phyloP scores from a whole-genome alignment of 2,888 invertebrate genomes.

The Hylaea fasciaria region DNA sequence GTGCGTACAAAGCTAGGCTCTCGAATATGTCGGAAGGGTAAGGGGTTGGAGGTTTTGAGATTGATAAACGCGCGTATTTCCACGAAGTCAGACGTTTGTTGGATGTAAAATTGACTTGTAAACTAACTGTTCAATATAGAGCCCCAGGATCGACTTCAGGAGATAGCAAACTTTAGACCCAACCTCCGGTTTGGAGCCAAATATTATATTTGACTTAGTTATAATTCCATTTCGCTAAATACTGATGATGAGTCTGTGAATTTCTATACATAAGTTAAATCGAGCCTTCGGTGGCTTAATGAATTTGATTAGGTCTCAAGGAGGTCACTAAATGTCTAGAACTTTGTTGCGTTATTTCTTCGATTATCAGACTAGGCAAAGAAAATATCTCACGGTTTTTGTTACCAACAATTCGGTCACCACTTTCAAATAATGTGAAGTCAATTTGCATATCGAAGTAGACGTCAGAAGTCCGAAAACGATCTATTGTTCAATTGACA shows the following conservation, averaged over 20 bases:
- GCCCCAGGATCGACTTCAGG: not conserved
- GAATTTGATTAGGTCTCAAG: too few species aligned
- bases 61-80: conserved; percentile 21
- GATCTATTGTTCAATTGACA: conserved; percentile 52
- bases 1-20: conserved; percentile 60
- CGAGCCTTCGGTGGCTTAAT: too few species aligned
- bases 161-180: too few species aligned
- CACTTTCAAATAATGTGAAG: conserved; percentile 22
- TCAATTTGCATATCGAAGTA: conserved; percentile 27
- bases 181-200: too few species aligned
- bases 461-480: conserved; percentile 40
- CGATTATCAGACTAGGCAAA: too few species aligned
- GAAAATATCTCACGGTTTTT: too few species aligned
- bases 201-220: too few species aligned
- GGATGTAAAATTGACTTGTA: conserved; percentile 10
- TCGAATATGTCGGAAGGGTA: conserved; percentile 32
- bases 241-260: too few species aligned
- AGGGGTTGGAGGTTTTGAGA: conserved; percentile 26
- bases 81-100: conserved; percentile 10
- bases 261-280: too few species aligned
- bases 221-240: too few species aligned
- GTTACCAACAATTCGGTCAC: not conserved
- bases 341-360: too few species aligned
- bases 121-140: not conserved
- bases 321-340: too few species aligned